A percentile compares a stretch with the other conserved stretches of the same genome.
Conservation (phyloP, 1,140 invertebrate genomes). For the Sitodiplosis mosellana region DNA sequence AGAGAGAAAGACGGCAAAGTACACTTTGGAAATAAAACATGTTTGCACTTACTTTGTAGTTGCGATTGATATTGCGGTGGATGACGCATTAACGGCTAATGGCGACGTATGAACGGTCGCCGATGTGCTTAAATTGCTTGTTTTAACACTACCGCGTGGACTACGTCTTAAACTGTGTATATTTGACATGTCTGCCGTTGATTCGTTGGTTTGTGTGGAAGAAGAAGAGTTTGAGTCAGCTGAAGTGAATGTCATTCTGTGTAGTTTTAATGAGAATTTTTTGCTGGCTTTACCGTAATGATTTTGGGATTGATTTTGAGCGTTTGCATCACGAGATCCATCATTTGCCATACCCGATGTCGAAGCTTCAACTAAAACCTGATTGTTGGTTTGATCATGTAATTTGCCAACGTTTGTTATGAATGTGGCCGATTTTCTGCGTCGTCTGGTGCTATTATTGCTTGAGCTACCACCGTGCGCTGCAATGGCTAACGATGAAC, state of each 20-base stretch:
- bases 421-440: background rate
- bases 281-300: background rate
- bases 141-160: constrained; percentile 2
- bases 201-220: background rate
- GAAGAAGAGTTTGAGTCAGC: background rate
- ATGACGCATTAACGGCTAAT: background rate
- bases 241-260: constrained; percentile 6
- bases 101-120: background rate
- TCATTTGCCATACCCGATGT: constrained; percentile 3
- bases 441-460: background rate
- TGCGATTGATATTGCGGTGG: constrained; percentile 5
- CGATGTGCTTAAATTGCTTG: constrained; percentile 2
- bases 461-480: background rate
- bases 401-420: background rate
- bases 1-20: too few species aligned
- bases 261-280: constrained; percentile 2
- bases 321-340: constrained; percentile 1
- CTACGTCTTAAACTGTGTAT: background rate
- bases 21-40: too few species aligned
- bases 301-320: background rate
- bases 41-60: background rate
- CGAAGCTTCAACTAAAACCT: background rate
- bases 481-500: background rate
- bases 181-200: background rate
- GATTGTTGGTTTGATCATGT: background rate